Evolutionary conservation across 2,888 invertebrate genomes (phyloP).

Genomic region (Tuberolachnus salignus): DNA sequence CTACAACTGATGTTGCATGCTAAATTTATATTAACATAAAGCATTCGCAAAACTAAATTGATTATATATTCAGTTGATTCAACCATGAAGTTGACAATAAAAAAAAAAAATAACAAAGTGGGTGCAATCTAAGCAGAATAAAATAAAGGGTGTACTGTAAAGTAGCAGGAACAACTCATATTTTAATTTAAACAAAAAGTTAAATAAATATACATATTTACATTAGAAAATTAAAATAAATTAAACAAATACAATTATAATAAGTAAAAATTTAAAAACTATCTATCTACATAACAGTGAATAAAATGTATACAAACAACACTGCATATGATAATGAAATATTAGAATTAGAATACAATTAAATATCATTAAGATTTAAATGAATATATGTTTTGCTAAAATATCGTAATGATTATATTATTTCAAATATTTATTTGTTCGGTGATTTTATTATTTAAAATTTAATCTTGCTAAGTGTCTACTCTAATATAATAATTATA

Average conservation of each 20-base stretch:
- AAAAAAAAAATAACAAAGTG: not conserved
- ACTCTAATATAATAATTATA: not conserved
- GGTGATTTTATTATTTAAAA: not conserved
- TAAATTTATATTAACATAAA: slow-evolving; percentile 28
- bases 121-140: not conserved
- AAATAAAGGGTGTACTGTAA: slow-evolving; percentile 14
- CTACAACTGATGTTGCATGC: not conserved
- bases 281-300: slow-evolving; percentile 26
- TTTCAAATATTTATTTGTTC: slow-evolving; percentile 21
- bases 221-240: slow-evolving; percentile 3
- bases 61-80: not conserved
- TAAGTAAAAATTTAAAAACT: not conserved
- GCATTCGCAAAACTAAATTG: slow-evolving; percentile 8
- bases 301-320: slow-evolving; percentile 32
- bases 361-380: not conserved
- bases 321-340: not conserved
- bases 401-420: not conserved
- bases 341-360: slow-evolving; percentile 1
- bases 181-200: slow-evolving; percentile 15
- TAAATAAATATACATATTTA: slow-evolving; percentile 22
- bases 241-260: slow-evolving; percentile 2
- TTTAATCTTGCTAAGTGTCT: not conserved
- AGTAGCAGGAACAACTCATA: slow-evolving; percentile 50
- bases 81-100: not conserved
- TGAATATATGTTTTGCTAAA: not conserved